A percentile compares a stretch with the other conserved stretches of the same genome.
Conservation (phyloP, 1,140 invertebrate species). For the Cherax destructor region DNA sequence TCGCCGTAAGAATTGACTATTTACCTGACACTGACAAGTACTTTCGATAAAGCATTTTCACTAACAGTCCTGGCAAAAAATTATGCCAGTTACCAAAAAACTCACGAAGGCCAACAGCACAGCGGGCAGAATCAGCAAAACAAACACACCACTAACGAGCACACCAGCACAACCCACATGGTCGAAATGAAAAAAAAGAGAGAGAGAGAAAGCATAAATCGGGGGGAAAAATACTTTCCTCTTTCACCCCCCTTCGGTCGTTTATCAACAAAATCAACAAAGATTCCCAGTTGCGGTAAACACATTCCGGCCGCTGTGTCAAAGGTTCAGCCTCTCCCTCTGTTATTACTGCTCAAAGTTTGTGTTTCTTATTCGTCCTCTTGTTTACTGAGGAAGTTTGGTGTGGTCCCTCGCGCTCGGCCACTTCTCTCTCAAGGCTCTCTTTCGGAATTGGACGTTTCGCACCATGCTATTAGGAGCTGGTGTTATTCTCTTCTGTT, state of each 20-base stretch:
- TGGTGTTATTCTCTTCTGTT: too few relatives aligned
- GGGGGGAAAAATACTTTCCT: not conserved
- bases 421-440: too few relatives aligned
- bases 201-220: not conserved
- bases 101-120: not conserved
- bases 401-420: not conserved
- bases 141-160: not conserved
- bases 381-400: not conserved
- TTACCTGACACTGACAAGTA: too few relatives aligned
- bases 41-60: too few relatives aligned
- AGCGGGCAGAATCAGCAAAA: not conserved
- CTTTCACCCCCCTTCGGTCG: not conserved
- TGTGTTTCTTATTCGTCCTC: not conserved
- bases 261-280: not conserved
- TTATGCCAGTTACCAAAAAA: not conserved
- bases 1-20: too few relatives aligned
- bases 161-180: not conserved
- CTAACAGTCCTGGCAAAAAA: too few relatives aligned
- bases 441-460: too few relatives aligned
- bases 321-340: not conserved
- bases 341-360: slow-evolving; percentile 1
- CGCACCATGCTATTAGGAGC: too few relatives aligned
- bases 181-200: not conserved
- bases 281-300: not conserved
- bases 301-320: not conserved